Base-by-base conservation (phyloP, 2,888 invertebrate genomes). In the Andrena chrysosceles region DNA sequence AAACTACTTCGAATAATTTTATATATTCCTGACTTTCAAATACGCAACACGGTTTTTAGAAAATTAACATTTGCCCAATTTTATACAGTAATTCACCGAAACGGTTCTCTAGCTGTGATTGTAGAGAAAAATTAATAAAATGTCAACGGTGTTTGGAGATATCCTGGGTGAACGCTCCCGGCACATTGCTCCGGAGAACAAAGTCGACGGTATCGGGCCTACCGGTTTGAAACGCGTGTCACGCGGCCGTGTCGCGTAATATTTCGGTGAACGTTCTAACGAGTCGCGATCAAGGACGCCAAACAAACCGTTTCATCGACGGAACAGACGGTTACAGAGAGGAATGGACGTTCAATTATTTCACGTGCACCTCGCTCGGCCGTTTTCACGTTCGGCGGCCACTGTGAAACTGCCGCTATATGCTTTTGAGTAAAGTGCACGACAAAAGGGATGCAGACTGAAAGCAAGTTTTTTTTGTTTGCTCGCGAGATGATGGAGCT, bases 331-430 rank as follows among this genome's bases (percentile, higher is more conserved):
- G 56, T 56, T 26, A 23, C 56, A 20, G 31, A 26, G 49, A 33
- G 80, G 74, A 77, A 48, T 49, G 77, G 74, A 85, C 64, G 79
- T 77, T 62, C 77, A 75, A 85, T 85, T 85, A 86, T 80, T 76
- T 83, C 52, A 73, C 49, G 54, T 64, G 52, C 68, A 79, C 77
- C 82, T 76, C 72, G 71, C 49, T 23, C 56, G 48, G 13, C 20
- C 35, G 59, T 78, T 84, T 71, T 73, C 74, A 42, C 54, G 62
- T 67, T 35, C 72, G 64, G 6, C 26, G 23, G 23, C 16, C 3
- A n/a, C 20, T n/a, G 26, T 16, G 13, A 33, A 74, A 64, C 69
- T 56, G 80, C 6, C 42, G 10, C 20, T 3, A 8, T 23, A 20
- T 31, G 35, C 60, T 31, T 31, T 16, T 16, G 48, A 74, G 42